Conservation (phyloP, 2,888 invertebrate species). For the Lasioglossum villosulum region DNA sequence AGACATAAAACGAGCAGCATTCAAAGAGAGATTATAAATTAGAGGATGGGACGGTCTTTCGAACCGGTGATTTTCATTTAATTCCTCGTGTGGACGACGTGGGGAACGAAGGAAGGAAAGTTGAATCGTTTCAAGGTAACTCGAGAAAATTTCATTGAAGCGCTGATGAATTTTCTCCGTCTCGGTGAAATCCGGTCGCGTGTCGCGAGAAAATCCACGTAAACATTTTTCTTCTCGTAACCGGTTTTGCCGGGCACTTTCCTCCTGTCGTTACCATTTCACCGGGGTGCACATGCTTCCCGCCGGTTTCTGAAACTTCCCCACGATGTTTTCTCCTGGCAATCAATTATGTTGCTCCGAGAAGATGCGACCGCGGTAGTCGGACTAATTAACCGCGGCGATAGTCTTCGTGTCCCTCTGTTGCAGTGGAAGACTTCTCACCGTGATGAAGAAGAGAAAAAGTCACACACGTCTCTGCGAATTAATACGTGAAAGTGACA, state of each 20-base stretch:
- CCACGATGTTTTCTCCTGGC: constrained; percentile 40
- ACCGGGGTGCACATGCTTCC: not conserved
- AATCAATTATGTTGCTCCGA: constrained; percentile 26
- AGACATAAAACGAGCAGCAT: not conserved
- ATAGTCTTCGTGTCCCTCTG: not conserved
- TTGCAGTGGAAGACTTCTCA: constrained; percentile 20
- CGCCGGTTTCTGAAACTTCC: constrained; percentile 32
- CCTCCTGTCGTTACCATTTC: constrained; percentile 41
- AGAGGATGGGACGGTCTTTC: not conserved
- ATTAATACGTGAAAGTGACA: constrained; percentile 67
- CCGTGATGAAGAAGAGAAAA: constrained; percentile 7
- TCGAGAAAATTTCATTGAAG: constrained; percentile 11
- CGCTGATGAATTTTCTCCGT: constrained; percentile 40
- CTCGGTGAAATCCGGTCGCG: constrained; percentile 49
- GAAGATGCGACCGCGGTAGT: not conserved
- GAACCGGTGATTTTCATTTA: not conserved
- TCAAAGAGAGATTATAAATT: not conserved
- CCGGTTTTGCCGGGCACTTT: constrained; percentile 60
- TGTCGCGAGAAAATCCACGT: constrained; percentile 48
- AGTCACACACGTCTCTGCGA: constrained; percentile 38
- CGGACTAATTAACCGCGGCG: constrained; percentile 30
- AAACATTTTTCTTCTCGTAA: constrained; percentile 45
- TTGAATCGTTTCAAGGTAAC: constrained; percentile 6
- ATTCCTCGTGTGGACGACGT: not conserved
- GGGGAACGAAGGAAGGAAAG: constrained; percentile 4